A percentile compares a stretch with the other conserved stretches of the same genome.
Evolutionary conservation across 2,888 invertebrate genomes (phyloP).

Genomic region (Lepidochrysops patricia): DNA sequence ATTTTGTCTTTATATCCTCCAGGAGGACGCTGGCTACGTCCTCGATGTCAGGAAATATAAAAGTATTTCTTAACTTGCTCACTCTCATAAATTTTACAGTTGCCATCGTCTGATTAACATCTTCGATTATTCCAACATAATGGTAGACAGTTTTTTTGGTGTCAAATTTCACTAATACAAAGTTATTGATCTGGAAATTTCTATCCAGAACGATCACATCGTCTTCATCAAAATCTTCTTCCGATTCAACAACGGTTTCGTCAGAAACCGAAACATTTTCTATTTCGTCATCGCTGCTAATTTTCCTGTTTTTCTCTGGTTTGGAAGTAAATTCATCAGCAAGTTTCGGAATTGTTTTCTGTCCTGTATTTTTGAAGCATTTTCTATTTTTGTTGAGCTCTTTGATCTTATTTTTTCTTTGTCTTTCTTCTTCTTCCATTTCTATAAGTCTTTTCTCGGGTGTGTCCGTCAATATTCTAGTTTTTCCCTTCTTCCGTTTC

Average conservation of each 20-base stretch:
- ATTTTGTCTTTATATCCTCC: conserved; percentile 6
- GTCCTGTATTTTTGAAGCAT: conserved; percentile 4
- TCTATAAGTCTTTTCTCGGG: conserved; percentile 23
- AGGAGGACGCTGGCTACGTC: conserved; percentile 5
- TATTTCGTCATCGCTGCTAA: conserved; percentile 16
- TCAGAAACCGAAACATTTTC: conserved; percentile 18
- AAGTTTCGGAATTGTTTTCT: conserved; percentile 10
- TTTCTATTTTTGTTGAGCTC: conserved; percentile 12
- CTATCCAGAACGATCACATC: conserved; percentile 17
- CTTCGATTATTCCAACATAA: conserved; percentile 25
- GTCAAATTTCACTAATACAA: conserved; percentile 22
- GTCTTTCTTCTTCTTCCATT: conserved; percentile 22
- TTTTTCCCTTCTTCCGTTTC: conserved; percentile 23
- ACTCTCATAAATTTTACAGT: conserved; percentile 26
- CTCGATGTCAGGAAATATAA: conserved; percentile 15
- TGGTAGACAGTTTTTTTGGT: conserved; percentile 19
- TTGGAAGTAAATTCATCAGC: conserved; percentile 8
- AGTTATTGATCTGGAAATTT: conserved; percentile 23
- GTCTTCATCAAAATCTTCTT: conserved; percentile 6
- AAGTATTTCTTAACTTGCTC: conserved; percentile 25
- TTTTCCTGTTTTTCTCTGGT: conserved; percentile 8
- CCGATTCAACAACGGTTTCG: conserved; percentile 8
- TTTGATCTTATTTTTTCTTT: conserved; percentile 21
- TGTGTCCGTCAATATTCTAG: conserved; percentile 24
- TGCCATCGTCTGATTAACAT: conserved; percentile 23